These are phyloP conservation scores for Drosophila niveifrons DNA, from an alignment of 2,888 invertebrate genomes.

Conservation along the genomic window DNA sequence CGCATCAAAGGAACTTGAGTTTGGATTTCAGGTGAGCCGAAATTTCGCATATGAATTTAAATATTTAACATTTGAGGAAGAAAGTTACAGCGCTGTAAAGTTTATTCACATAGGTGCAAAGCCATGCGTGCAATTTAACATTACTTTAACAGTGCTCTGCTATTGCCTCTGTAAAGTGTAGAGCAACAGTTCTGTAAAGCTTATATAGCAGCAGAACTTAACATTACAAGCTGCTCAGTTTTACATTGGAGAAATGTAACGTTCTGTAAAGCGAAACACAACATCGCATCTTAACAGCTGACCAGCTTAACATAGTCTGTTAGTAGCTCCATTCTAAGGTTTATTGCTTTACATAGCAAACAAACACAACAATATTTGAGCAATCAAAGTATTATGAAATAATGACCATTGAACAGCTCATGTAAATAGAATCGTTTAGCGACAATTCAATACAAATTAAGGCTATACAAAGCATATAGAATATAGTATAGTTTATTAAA, in stretches of 20 bases:
- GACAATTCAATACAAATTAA: neutral
- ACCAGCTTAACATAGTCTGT: neutral
- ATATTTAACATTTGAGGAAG: neutral
- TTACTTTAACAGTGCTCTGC: neutral
- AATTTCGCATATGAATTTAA: neutral
- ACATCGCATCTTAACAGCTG: neutral
- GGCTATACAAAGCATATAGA: neutral
- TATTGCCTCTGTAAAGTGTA: too few relatives aligned
- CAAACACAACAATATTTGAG: too few relatives aligned
- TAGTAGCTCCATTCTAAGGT: neutral
- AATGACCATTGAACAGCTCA: too few relatives aligned
- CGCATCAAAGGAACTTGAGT: slow-evolving; percentile 95
- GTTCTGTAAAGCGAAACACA: too few relatives aligned
- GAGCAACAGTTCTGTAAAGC: too few relatives aligned
- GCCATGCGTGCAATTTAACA: too few relatives aligned
- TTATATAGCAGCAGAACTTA: too few relatives aligned
- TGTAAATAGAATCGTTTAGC: neutral
- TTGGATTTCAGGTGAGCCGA: slow-evolving; percentile 92
- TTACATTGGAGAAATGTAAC: neutral
- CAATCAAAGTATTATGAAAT: too few relatives aligned
- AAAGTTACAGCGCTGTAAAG: too few relatives aligned
- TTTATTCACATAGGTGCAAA: too few relatives aligned
- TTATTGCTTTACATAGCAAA: neutral
- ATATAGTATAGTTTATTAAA: neutral
- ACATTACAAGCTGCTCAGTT: neutral